Conservation (phyloP, 2,888 invertebrate species). For the Philereme vetulata region DNA sequence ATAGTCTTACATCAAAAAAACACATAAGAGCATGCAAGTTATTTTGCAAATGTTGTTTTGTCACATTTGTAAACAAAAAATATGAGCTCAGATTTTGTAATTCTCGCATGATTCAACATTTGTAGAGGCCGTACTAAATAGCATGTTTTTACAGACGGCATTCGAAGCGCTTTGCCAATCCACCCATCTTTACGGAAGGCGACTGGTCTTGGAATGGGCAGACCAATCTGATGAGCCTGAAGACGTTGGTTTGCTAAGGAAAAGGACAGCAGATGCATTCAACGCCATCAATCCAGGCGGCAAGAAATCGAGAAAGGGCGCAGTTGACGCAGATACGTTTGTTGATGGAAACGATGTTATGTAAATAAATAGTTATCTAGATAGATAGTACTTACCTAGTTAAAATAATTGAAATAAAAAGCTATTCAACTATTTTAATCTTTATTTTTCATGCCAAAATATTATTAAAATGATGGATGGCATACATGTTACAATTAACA, state of each 20-base stretch:
- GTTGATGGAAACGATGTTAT: slow-evolving; percentile 59
- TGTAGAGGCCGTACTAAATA: not conserved
- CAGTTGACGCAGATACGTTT: slow-evolving; percentile 73
- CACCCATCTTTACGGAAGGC: slow-evolving; percentile 98
- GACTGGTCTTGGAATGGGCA: slow-evolving; percentile 98
- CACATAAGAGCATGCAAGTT: too few species aligned
- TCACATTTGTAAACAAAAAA: too few species aligned
- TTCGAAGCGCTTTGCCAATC: slow-evolving; percentile 97
- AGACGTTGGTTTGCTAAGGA: slow-evolving; percentile 90
- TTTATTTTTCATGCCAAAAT: slow-evolving; percentile 61
- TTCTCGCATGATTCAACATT: too few species aligned
- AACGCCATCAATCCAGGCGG: slow-evolving; percentile 71
- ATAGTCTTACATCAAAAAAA: too few species aligned
- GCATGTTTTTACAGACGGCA: slow-evolving; percentile 86
- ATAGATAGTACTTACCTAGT: too few species aligned
- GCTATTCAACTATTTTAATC: slow-evolving; percentile 39
- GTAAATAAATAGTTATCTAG: slow-evolving; percentile 25
- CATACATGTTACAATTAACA: slow-evolving; percentile 33
- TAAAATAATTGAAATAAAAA: slow-evolving; percentile 27
- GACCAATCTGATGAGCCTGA: slow-evolving; percentile 87
- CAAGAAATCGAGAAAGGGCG: slow-evolving; percentile 75
- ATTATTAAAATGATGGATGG: slow-evolving; percentile 44
- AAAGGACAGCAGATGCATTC: slow-evolving; percentile 89
- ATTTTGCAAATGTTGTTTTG: too few species aligned
- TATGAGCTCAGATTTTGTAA: too few species aligned